Percentiles rank a stretch among this genome's conserved stretches.
Conservation (phyloP, 1,140 invertebrate genomes). For the Pseudomyrmex dendroicus region DNA sequence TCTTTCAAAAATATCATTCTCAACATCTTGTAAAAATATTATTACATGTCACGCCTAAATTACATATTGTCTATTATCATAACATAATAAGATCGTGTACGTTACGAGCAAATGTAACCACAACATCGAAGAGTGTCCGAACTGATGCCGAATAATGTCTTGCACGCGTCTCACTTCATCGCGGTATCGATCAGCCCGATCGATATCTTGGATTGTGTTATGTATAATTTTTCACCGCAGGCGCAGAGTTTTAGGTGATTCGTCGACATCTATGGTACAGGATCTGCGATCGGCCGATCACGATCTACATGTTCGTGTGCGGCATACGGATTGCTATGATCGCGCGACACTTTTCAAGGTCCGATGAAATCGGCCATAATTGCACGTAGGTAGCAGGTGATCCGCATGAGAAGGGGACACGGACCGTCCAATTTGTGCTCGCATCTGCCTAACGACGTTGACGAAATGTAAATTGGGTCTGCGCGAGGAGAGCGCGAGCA, state of each 20-base stretch:
- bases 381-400: conserved; percentile 78
- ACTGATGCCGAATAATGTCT: background rate
- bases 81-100: background rate
- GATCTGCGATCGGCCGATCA: conserved; percentile 65
- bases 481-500: conserved; percentile 54
- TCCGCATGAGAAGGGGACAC: conserved; percentile 69
- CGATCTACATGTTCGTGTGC: conserved; percentile 49
- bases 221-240: conserved; percentile 38
- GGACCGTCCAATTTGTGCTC: conserved; percentile 77
- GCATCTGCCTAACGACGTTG: conserved; percentile 81
- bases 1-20: background rate
- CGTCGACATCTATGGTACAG: conserved; percentile 34
- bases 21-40: background rate
- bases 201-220: conserved; percentile 20
- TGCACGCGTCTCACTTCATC: background rate
- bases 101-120: background rate
- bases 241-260: conserved; percentile 25
- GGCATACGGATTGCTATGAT: conserved; percentile 65
- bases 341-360: conserved; percentile 78
- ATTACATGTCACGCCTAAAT: background rate
- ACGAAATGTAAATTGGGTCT: conserved; percentile 79
- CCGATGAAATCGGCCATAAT: conserved; percentile 80
- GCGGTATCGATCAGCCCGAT: background rate
- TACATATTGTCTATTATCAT: background rate
- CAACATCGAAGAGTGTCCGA: background rate